Conservation (phyloP, 2,113 vertebrate species). For the Calonectris borealis region DNA sequence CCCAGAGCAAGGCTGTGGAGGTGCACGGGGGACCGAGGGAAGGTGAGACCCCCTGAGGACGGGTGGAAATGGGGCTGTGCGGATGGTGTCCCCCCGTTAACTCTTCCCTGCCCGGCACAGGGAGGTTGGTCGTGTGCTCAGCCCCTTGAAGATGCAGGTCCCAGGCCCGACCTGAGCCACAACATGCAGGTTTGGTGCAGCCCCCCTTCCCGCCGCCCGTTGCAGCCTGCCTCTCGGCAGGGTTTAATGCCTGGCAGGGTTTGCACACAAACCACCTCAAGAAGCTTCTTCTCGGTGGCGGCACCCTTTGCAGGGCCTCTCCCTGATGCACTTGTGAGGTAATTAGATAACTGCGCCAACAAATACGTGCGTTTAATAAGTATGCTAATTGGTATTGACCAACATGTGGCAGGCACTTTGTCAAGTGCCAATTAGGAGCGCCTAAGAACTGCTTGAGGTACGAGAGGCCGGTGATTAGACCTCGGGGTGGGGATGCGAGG, state of each 20-base stretch:
- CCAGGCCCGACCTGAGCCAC: background rate
- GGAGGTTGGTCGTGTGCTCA: background rate
- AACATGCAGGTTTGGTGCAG: accelerated
- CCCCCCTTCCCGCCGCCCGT: background rate
- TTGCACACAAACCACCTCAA: background rate
- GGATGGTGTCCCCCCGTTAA: background rate
- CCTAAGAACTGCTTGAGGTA: background rate
- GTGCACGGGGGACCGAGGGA: accelerated
- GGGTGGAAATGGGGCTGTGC: background rate
- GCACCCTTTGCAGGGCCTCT: background rate
- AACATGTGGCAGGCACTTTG: background rate
- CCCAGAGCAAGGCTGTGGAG: background rate
- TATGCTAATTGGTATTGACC: slow-evolving; percentile 68
- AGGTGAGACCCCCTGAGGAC: background rate
- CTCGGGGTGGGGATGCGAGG: background rate
- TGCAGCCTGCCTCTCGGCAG: background rate
- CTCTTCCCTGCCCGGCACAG: background rate
- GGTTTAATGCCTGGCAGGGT: background rate
- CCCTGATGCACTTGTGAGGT: background rate
- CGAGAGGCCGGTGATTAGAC: background rate
- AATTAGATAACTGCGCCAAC: slow-evolving; percentile 40
- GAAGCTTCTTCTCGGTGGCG: background rate
- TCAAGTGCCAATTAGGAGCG: slow-evolving; percentile 34
- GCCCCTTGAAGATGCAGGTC: background rate
- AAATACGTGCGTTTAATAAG: slow-evolving; percentile 11